phyloP scores from a whole-genome alignment of 2,113 vertebrate species.

The Aviceda subcristata region DNA sequence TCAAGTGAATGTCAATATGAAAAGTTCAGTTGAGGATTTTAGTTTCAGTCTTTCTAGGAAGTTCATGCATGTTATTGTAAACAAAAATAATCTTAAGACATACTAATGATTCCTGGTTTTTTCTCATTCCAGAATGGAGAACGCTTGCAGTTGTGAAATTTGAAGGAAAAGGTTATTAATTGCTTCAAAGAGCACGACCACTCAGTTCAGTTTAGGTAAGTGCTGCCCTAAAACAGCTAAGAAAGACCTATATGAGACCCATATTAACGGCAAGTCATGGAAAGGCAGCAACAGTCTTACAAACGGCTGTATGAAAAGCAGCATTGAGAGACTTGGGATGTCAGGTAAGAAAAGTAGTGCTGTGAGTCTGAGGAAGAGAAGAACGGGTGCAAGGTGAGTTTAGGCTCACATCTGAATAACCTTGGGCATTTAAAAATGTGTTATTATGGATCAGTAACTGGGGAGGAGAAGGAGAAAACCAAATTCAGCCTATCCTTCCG shows the following conservation, averaged over 20 bases:
- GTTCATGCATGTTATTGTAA: not conserved
- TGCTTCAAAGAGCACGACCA: not conserved
- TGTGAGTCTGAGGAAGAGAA: not conserved
- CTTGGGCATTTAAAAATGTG: not conserved
- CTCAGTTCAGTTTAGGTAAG: not conserved
- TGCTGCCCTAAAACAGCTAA: not conserved
- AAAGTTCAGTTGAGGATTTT: not conserved
- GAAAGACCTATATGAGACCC: not conserved
- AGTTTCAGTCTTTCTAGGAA: not conserved
- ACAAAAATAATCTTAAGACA: not conserved
- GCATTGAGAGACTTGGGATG: not conserved
- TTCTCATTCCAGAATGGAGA: not conserved
- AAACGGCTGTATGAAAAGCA: not conserved
- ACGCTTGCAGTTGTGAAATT: not conserved
- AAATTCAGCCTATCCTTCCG: not conserved
- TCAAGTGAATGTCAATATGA: not conserved
- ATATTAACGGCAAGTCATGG: not conserved
- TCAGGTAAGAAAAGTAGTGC: not conserved
- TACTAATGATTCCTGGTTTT: not conserved
- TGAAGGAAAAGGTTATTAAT: not conserved
- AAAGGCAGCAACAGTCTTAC: not conserved
- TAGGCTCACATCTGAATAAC: not conserved
- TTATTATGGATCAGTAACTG: not conserved
- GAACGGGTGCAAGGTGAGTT: not conserved
- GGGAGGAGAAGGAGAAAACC: not conserved